Base-by-base conservation (phyloP, 2,888 invertebrate genomes). In the Meganola albula region DNA sequence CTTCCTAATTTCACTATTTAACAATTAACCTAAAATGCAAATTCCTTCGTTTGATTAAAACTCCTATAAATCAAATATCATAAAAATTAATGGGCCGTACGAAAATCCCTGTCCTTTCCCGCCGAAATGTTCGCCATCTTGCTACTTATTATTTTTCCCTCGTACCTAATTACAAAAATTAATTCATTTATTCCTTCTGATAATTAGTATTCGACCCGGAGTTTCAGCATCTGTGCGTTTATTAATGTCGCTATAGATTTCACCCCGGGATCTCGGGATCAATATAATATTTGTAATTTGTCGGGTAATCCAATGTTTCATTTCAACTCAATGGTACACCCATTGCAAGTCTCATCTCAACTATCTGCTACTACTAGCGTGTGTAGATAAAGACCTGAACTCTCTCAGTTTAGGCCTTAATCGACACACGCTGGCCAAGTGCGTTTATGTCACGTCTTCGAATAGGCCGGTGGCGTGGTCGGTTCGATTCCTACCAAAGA, bases 171-270 rank as follows among this genome's bases (percentile, higher is more conserved):
- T 68, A 68, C 49, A 44, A 58, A 59, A 70, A 72, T 72, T 64
- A 65, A 68, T 70, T 70, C 63, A 60, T 65, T 73, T 71, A 70
- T 71, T 68, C 65, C 57, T 51, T 56, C 61, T 63, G 57, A 70
- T 69, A 76, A 78, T 78, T 77, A 78, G 72, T 75, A 77, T 79
- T 71, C 76, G 68, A 57, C 47, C 48, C 63, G 58, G 51, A 61
- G 62, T 59, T 45, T 47, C 33, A 52, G 53, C 74, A 73, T 65
- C 71, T 73, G 74, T 63, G 44, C 55, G 53, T 59, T 69, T 66
- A 69, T 71, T 70, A 70, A 70, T 70, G 67, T 61, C 56, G 45
- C 44, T 39, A 50, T 35, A 37, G 47, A 42, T 33, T 40, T 41
- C 41, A 31, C 44, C 44, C 40, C 21, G 40, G 34, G 29, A 38